A percentile compares a stretch with the other conserved stretches of the same genome.
Conservation (phyloP, 2,113 vertebrate species). For the Semicossyphus pulcher region DNA sequence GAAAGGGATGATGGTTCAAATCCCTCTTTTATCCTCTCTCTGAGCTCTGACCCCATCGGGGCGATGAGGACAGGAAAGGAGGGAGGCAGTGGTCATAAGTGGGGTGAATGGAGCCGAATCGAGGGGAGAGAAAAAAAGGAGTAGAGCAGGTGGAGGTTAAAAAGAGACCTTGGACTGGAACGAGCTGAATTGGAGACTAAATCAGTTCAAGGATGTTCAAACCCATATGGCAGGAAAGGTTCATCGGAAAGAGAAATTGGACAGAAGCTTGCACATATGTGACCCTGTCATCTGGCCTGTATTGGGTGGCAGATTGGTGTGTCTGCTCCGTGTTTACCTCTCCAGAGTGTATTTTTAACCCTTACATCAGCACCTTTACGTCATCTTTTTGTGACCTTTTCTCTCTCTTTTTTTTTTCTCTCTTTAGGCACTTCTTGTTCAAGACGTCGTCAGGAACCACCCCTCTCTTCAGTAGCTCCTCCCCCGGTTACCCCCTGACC, state of each 20-base stretch:
- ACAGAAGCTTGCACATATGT: constrained; percentile 57
- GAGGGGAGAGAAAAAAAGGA: constrained; percentile 1
- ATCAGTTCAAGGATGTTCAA: constrained; percentile 63
- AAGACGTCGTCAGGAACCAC: constrained; percentile 99
- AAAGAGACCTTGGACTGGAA: constrained; percentile 60
- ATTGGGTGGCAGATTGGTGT: constrained; percentile 31
- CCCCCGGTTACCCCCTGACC: constrained; percentile 96
- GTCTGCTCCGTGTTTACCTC: constrained; percentile 20
- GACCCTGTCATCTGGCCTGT: constrained; percentile 43
- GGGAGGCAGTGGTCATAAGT: constrained; percentile 29
- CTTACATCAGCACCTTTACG: background rate
- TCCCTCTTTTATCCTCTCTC: constrained; percentile 68
- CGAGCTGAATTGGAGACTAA: constrained; percentile 47
- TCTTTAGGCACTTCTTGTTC: constrained; percentile 95
- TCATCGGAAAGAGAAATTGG: constrained; percentile 61
- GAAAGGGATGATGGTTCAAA: constrained; percentile 71
- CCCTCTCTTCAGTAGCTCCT: constrained; percentile 97
- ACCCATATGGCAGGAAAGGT: constrained; percentile 54
- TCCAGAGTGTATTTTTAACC: constrained; percentile 1
- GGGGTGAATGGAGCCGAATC: constrained; percentile 23
- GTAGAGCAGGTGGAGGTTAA: constrained; percentile 61
- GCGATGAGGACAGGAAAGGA: constrained; percentile 45
- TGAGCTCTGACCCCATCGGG: constrained; percentile 69
- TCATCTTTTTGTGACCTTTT: background rate
- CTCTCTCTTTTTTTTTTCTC: background rate